Evolutionary conservation across 2,888 invertebrate species (phyloP).

Genomic region (Leucania comma): DNA sequence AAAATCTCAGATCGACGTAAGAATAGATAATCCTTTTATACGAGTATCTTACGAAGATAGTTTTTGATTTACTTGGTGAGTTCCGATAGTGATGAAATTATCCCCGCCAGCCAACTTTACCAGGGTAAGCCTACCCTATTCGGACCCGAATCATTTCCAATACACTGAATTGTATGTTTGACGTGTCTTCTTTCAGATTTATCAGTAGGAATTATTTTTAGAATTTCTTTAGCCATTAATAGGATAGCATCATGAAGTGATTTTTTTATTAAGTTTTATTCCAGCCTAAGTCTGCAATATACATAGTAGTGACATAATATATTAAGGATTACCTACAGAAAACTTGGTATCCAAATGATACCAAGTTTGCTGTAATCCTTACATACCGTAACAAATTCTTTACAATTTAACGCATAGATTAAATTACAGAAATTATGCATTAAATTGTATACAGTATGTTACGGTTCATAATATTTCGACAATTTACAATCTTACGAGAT

Average conservation of each 20-base stretch:
- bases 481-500: no score
- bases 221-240: background rate
- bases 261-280: no score
- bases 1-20: conserved; percentile 28
- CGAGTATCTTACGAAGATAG: conserved; percentile 52
- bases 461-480: no score
- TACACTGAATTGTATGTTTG: conserved; percentile 43
- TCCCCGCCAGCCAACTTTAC: conserved; percentile 48
- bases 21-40: conserved; percentile 46
- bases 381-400: no score
- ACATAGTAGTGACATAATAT: no score
- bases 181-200: conserved; percentile 28
- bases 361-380: no score
- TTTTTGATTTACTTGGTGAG: conserved; percentile 56
- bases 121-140: conserved; percentile 39
- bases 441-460: no score
- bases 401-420: no score
- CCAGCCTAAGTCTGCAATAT: no score
- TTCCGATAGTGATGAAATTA: conserved; percentile 53
- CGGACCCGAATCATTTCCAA: conserved; percentile 53
- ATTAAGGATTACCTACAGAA: no score
- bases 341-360: no score
- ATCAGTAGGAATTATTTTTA: conserved; percentile 1
- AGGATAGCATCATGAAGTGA: background rate
- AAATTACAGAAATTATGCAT: no score